These are phyloP conservation scores for Cetonia aurata DNA, from an alignment of 2,888 invertebrate species.

Conservation along the genomic window DNA sequence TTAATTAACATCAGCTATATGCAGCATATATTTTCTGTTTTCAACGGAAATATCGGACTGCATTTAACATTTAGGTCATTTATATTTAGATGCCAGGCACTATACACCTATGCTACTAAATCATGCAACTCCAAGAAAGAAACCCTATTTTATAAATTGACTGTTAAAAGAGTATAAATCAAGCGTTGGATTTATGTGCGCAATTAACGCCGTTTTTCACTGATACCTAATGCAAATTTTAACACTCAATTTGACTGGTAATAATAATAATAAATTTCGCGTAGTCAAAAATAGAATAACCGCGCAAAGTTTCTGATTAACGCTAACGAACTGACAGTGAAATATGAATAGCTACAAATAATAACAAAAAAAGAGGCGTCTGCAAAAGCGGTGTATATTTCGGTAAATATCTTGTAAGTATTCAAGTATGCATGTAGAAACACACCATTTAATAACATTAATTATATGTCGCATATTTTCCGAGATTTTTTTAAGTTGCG, in stretches of 20 bases:
- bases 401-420: conserved; percentile 2
- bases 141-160: conserved; percentile 37
- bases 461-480: conserved; percentile 12
- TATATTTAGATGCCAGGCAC: conserved; percentile 33
- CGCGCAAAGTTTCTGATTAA: conserved; percentile 19
- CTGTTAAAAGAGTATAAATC: conserved; percentile 38
- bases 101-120: conserved; percentile 2
- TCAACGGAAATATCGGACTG: conserved; percentile 35
- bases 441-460: neutral
- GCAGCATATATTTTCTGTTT: conserved; percentile 26
- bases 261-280: conserved; percentile 30
- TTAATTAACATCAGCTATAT: conserved; percentile 32
- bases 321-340: conserved; percentile 35
- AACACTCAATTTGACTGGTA: conserved; percentile 31
- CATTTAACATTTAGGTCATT: conserved; percentile 41
- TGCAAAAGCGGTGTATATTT: conserved; percentile 1
- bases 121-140: conserved; percentile 36
- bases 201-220: conserved; percentile 33
- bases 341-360: conserved; percentile 19
- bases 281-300: conserved; percentile 28
- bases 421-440: neutral
- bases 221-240: conserved; percentile 34
- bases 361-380: conserved; percentile 11
- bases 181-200: conserved; percentile 23
- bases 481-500: neutral